Percentiles rank a stretch among this genome's conserved stretches.
phyloP scores from a whole-genome alignment of 2,888 invertebrate species.

The Cosmorhoe ocellata region DNA sequence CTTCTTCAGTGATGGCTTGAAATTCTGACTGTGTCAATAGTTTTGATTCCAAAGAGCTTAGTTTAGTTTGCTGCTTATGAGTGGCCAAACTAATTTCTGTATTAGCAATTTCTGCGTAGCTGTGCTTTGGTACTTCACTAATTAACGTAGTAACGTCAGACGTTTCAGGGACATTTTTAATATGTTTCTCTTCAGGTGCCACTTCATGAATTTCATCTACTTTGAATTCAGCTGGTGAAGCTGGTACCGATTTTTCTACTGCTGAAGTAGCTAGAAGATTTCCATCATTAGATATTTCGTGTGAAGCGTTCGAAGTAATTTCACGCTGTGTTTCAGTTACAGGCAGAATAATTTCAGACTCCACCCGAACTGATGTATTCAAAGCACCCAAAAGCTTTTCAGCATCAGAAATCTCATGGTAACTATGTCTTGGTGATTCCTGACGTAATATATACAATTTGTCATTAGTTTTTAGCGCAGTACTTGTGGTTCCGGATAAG shows the following conservation, averaged over 20 bases:
- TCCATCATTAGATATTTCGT: slow-evolving; percentile 39
- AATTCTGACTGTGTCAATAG: too few species aligned
- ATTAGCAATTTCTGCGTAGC: slow-evolving; percentile 31
- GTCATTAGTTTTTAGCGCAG: slow-evolving; percentile 7
- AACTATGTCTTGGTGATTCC: slow-evolving; percentile 46
- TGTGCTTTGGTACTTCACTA: slow-evolving; percentile 24
- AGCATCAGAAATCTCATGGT: slow-evolving; percentile 53
- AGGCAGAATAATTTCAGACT: slow-evolving; percentile 30
- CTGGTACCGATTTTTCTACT: slow-evolving; percentile 34
- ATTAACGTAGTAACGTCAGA: slow-evolving; percentile 19
- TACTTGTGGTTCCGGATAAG: too few species aligned
- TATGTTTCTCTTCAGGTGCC: slow-evolving; percentile 25
- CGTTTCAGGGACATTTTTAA: slow-evolving; percentile 21
- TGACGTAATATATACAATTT: slow-evolving; percentile 29
- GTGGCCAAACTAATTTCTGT: slow-evolving; percentile 30
- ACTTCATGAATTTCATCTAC: slow-evolving; percentile 27
- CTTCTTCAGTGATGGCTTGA: slow-evolving; percentile 5
- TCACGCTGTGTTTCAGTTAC: slow-evolving; percentile 26
- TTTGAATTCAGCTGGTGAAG: slow-evolving; percentile 22
- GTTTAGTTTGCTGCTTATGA: slow-evolving; percentile 3
- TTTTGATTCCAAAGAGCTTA: not conserved
- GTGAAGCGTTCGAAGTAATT: slow-evolving; percentile 27
- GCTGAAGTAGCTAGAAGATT: slow-evolving; percentile 36
- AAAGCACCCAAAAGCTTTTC: slow-evolving; percentile 41
- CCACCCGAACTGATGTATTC: slow-evolving; percentile 30